Conservation (phyloP, 2,113 vertebrate genomes). For the Suncus etruscus region DNA sequence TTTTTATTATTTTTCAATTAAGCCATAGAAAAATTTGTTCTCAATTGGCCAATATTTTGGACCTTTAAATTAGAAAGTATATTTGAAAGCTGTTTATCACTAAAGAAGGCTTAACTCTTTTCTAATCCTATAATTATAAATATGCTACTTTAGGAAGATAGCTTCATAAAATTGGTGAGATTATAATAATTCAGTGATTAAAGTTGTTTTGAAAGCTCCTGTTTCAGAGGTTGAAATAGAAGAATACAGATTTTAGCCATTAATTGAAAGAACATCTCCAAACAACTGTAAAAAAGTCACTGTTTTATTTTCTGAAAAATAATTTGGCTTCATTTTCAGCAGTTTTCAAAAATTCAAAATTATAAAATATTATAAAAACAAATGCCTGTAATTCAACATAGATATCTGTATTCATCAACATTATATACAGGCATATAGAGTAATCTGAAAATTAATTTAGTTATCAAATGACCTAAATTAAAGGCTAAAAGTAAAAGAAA, state of each 20-base stretch:
- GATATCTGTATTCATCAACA: neutral
- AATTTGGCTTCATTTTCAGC: neutral
- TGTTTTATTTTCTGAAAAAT: slow-evolving; percentile 27
- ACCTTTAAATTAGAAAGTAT: slow-evolving; percentile 24
- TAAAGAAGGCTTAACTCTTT: slow-evolving; percentile 21
- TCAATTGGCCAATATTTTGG: neutral
- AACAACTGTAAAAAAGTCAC: neutral
- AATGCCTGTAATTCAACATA: neutral
- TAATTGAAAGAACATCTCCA: neutral
- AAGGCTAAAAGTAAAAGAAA: slow-evolving; percentile 8
- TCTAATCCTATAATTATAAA: neutral
- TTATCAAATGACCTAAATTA: neutral
- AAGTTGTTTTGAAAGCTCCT: slow-evolving; percentile 2
- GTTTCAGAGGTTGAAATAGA: neutral
- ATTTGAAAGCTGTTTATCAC: neutral
- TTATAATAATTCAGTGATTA: neutral
- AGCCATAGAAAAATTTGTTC: slow-evolving; percentile 36
- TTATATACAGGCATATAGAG: neutral
- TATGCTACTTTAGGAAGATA: neutral
- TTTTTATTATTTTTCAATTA: neutral
- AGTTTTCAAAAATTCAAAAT: slow-evolving; percentile 34
- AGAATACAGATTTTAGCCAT: neutral
- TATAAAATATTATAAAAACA: neutral
- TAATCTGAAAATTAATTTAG: slow-evolving; percentile 28
- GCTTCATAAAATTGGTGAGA: slow-evolving; percentile 1